phyloP scores from a whole-genome alignment of 2,797 vertebrate species.

The Glossophaga mutica region DNA sequence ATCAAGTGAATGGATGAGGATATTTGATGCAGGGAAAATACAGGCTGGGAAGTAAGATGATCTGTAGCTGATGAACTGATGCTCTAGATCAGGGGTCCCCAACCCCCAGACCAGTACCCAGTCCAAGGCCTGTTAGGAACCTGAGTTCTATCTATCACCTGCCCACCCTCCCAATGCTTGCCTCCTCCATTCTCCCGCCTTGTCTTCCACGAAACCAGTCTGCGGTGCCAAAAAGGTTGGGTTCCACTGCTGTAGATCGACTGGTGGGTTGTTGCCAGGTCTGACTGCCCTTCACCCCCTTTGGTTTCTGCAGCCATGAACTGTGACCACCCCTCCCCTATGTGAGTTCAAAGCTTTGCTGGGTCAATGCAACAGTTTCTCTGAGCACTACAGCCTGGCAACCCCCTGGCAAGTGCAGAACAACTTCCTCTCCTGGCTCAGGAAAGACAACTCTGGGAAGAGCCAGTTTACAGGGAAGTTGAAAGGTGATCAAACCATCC shows the following conservation, averaged over 20 bases:
- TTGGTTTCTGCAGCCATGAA: neutral
- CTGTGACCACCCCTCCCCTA: neutral
- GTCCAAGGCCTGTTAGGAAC: no score
- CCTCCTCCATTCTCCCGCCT: no score
- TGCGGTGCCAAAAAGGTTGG: no score
- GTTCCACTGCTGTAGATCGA: neutral
- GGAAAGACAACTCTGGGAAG: neutral
- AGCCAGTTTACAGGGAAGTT: neutral
- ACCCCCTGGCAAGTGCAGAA: neutral
- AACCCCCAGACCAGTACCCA: no score
- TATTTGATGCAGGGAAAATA: neutral
- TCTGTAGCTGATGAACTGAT: neutral
- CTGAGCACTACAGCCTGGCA: neutral
- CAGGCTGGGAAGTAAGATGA: neutral
- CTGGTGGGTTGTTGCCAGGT: neutral
- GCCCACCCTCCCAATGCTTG: no score
- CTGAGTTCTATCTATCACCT: no score
- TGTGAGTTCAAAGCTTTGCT: neutral
- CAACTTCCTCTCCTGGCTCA: neutral
- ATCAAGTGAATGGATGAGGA: neutral
- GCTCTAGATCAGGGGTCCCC: neutral
- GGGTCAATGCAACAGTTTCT: neutral
- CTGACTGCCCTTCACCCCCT: accelerated
- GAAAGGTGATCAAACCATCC: neutral
- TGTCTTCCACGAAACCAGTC: no score